Evolutionary conservation across 1,140 invertebrate species (phyloP).

Genomic region (Sinonovacula constricta): DNA sequence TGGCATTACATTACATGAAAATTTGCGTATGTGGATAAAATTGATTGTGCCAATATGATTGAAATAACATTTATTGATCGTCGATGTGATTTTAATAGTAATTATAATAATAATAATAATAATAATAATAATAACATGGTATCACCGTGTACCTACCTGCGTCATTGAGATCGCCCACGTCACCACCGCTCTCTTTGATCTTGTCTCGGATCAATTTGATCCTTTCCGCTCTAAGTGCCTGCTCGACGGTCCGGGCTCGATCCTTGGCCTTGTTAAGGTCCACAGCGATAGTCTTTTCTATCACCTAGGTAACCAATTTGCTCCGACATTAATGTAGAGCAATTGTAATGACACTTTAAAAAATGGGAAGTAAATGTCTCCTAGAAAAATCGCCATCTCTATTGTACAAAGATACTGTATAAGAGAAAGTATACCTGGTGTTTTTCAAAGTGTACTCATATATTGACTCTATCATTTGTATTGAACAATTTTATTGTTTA

Average conservation of each 20-base stretch:
- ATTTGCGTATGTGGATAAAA: too few species aligned
- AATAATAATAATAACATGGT: neutral
- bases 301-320: too few species aligned
- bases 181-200: slow-evolving; percentile 52
- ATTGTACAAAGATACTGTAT: neutral
- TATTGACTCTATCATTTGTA: neutral
- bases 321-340: neutral
- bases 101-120: too few species aligned
- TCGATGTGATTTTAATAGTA: too few species aligned
- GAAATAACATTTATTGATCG: too few species aligned
- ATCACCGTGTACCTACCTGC: slow-evolving; percentile 26
- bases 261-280: slow-evolving; percentile 74
- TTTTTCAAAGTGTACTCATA: neutral
- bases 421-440: neutral
- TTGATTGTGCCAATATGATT: too few species aligned
- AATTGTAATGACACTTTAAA: neutral
- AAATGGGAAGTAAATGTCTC: neutral
- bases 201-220: slow-evolving; percentile 75
- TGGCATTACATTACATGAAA: too few species aligned
- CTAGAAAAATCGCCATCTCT: neutral
- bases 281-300: slow-evolving; percentile 76
- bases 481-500: too few species aligned
- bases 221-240: slow-evolving; percentile 75
- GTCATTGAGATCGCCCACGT: slow-evolving; percentile 45
- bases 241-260: slow-evolving; percentile 66